Conservation (phyloP, 2,113 vertebrate species). For the Cyprinodon variegatus region DNA sequence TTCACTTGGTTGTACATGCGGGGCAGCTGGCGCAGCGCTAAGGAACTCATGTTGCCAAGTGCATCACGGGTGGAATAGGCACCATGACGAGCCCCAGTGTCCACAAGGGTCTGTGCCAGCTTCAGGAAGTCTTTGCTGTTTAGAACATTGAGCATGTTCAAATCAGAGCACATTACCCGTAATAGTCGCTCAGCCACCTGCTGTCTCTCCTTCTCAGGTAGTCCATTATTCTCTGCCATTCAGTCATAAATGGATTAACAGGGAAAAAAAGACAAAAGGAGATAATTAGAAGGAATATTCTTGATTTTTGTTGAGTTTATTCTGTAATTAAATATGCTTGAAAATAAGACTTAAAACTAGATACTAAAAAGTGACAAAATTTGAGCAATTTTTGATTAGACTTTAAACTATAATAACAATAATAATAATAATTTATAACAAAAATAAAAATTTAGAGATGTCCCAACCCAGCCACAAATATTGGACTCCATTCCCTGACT, state of each 20-base stretch:
- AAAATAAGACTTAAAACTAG: too few species aligned
- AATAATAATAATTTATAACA: background rate
- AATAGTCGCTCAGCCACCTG: conserved; percentile 94
- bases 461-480: background rate
- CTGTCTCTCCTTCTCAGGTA: conserved; percentile 97
- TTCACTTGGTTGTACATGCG: conserved; percentile 99
- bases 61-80: conserved; percentile 94
- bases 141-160: conserved; percentile 89
- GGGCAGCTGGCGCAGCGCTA: conserved; percentile 94
- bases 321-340: background rate
- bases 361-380: background rate
- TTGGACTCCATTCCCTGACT: background rate
- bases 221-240: conserved; percentile 83
- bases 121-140: conserved; percentile 97
- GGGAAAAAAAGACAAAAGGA: conserved; percentile 15
- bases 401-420: background rate
- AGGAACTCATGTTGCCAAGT: conserved; percentile 92
- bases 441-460: background rate
- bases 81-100: conserved; percentile 93
- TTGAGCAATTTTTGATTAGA: background rate
- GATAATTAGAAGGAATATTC: conserved; percentile 15
- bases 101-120: conserved; percentile 94
- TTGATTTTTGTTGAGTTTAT: background rate
- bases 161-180: conserved; percentile 94
- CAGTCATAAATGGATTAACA: conserved; percentile 20